Percentiles rank a stretch among this genome's conserved stretches.
These are phyloP conservation scores for Aporophyla nigra DNA, from an alignment of 2,888 invertebrate genomes.

Conservation along the genomic window DNA sequence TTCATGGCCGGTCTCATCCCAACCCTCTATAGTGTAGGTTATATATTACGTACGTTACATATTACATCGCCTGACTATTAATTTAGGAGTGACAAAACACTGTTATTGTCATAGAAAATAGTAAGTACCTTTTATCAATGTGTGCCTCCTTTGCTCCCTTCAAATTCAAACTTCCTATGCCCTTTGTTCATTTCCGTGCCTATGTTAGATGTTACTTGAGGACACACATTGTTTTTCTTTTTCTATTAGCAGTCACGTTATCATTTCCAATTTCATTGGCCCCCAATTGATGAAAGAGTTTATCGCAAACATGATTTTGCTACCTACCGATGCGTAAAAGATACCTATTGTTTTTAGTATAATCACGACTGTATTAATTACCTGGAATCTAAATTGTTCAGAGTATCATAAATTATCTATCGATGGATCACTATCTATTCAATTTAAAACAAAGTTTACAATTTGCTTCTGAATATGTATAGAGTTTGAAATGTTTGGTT, in stretches of 20 bases:
- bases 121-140: neutral
- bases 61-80: too few species aligned
- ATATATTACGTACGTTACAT: neutral
- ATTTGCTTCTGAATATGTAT: constrained; percentile 30
- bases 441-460: constrained; percentile 32
- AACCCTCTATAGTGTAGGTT: neutral
- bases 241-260: neutral
- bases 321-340: neutral
- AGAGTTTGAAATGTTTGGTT: constrained; percentile 22
- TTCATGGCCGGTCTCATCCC: too few species aligned
- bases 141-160: neutral
- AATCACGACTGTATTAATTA: constrained; percentile 20
- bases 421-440: constrained; percentile 18
- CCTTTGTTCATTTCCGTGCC: too few species aligned
- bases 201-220: too few species aligned
- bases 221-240: neutral
- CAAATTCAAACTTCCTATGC: neutral
- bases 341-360: constrained; percentile 18
- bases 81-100: neutral
- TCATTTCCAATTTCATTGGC: too few species aligned
- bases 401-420: constrained; percentile 5
- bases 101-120: neutral
- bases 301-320: neutral
- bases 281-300: constrained; percentile 17
- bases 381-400: constrained; percentile 17